These are phyloP conservation scores for Percopsis transmontana DNA, from an alignment of 2,113 vertebrate species.

Conservation along the genomic window DNA sequence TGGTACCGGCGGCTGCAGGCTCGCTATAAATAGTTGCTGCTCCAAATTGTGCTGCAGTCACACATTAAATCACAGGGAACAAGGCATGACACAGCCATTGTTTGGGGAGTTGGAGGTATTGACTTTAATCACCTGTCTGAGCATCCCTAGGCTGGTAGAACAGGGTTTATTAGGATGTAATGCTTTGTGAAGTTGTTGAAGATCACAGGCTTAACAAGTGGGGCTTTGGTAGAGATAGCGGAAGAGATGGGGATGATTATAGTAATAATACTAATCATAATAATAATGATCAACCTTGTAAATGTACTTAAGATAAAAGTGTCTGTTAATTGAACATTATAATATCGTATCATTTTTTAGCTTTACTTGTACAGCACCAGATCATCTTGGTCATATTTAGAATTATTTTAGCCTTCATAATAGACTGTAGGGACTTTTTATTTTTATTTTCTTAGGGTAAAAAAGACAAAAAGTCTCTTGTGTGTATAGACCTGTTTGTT, in stretches of 20 bases:
- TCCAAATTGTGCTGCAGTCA: constrained; percentile 70
- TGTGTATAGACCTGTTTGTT: constrained; percentile 3
- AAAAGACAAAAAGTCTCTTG: constrained; percentile 1
- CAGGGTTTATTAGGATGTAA: not conserved
- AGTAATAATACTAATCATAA: too few species aligned
- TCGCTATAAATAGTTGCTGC: constrained; percentile 71
- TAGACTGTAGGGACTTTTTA: not conserved
- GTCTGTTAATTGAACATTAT: too few species aligned
- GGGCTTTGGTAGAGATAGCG: not conserved
- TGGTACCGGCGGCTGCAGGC: constrained; percentile 25
- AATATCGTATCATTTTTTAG: too few species aligned
- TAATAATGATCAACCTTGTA: too few species aligned
- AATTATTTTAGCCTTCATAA: not conserved
- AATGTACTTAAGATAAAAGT: too few species aligned
- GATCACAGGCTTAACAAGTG: not conserved
- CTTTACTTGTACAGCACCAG: too few species aligned
- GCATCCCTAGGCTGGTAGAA: not conserved
- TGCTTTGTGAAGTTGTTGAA: too few species aligned
- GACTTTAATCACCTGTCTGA: constrained; percentile 14
- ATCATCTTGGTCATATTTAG: not conserved
- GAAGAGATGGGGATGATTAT: too few species aligned
- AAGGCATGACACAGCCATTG: constrained; percentile 44
- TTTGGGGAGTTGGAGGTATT: constrained; percentile 21
- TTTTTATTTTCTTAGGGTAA: not conserved
- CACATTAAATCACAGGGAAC: constrained; percentile 51